These are phyloP conservation scores for Drosophila lutescens DNA, from an alignment of 2,888 invertebrate species.

Conservation along the genomic window DNA sequence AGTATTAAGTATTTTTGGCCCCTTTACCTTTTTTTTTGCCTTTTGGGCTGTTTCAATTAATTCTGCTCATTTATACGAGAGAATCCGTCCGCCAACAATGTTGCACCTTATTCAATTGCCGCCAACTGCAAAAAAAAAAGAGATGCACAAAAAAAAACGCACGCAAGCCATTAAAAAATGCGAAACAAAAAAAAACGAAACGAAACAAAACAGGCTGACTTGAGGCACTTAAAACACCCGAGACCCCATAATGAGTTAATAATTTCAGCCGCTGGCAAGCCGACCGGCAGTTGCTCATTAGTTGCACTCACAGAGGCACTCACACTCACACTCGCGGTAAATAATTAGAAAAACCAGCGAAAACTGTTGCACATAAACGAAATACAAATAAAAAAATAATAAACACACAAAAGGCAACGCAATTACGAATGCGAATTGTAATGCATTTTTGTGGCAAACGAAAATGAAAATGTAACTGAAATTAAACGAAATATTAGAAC, in stretches of 20 bases:
- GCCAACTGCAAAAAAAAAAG: slow-evolving; percentile 13
- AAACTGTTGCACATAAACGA: slow-evolving; percentile 33
- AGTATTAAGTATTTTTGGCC: slow-evolving; percentile 2
- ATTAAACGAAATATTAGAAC: slow-evolving; percentile 12
- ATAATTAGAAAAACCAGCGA: slow-evolving; percentile 43
- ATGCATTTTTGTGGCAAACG: slow-evolving; percentile 54
- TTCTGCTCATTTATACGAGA: slow-evolving; percentile 31
- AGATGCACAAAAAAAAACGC: slow-evolving; percentile 28
- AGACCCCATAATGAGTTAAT: slow-evolving; percentile 53
- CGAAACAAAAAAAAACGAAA: slow-evolving; percentile 16
- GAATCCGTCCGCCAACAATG: slow-evolving; percentile 43
- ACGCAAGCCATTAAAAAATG: slow-evolving; percentile 46
- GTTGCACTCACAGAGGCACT: slow-evolving; percentile 46
- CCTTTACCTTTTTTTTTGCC: slow-evolving; percentile 4
- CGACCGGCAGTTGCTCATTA: slow-evolving; percentile 69
- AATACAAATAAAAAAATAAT: slow-evolving; percentile 14
- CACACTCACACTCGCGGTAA: slow-evolving; percentile 11
- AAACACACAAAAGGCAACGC: slow-evolving; percentile 35
- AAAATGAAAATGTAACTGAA: slow-evolving; percentile 15
- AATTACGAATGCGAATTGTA: slow-evolving; percentile 75
- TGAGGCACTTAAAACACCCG: slow-evolving; percentile 48
- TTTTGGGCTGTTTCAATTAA: slow-evolving; percentile 28
- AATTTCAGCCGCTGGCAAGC: slow-evolving; percentile 36
- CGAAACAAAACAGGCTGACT: slow-evolving; percentile 49
- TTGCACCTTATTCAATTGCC: slow-evolving; percentile 51